Conservation (phyloP, 92 coral and sea anemone genomes). For the Parazoanthus darwini region DNA sequence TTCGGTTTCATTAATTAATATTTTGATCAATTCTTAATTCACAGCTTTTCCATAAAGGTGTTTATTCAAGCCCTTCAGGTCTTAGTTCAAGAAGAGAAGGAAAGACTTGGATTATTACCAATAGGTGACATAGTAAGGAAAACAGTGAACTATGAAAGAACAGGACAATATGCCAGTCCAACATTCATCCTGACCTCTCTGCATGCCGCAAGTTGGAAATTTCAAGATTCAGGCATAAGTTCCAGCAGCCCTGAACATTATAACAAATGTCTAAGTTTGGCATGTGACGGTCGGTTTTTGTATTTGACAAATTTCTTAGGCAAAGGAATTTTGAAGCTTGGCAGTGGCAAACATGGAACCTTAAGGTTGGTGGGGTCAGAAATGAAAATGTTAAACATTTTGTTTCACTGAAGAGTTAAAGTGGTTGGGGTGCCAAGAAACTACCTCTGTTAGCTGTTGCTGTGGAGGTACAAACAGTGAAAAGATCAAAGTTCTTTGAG, state of each 20-base stretch:
- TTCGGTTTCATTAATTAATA: not conserved
- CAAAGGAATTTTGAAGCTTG: slow-evolving; percentile 82
- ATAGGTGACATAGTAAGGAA: slow-evolving; percentile 55
- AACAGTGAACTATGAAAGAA: slow-evolving; percentile 63
- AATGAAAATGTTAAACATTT: not conserved
- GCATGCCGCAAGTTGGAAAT: slow-evolving; percentile 68
- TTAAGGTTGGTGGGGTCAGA: slow-evolving; percentile 59
- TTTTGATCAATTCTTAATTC: slow-evolving; percentile 3
- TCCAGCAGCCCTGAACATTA: slow-evolving; percentile 31
- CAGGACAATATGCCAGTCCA: slow-evolving; percentile 63
- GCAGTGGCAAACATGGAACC: slow-evolving; percentile 86
- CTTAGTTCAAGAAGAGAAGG: slow-evolving; percentile 59
- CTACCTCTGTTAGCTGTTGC: too few relatives aligned
- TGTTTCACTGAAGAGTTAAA: not conserved
- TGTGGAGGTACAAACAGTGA: too few relatives aligned
- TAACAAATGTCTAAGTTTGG: slow-evolving; percentile 64
- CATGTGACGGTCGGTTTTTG: slow-evolving; percentile 85
- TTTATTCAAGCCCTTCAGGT: slow-evolving; percentile 76
- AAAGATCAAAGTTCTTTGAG: too few relatives aligned
- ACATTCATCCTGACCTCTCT: slow-evolving; percentile 77
- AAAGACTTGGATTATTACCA: slow-evolving; percentile 55
- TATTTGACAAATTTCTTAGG: slow-evolving; percentile 62
- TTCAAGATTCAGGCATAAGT: slow-evolving; percentile 43
- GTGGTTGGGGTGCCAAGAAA: not conserved
- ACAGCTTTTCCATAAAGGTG: slow-evolving; percentile 80